Percentiles rank a stretch among this genome's conserved stretches.
These are phyloP conservation scores for Nematostella vectensis DNA, from an alignment of 92 coral and sea anemone species.

Conservation along the genomic window DNA sequence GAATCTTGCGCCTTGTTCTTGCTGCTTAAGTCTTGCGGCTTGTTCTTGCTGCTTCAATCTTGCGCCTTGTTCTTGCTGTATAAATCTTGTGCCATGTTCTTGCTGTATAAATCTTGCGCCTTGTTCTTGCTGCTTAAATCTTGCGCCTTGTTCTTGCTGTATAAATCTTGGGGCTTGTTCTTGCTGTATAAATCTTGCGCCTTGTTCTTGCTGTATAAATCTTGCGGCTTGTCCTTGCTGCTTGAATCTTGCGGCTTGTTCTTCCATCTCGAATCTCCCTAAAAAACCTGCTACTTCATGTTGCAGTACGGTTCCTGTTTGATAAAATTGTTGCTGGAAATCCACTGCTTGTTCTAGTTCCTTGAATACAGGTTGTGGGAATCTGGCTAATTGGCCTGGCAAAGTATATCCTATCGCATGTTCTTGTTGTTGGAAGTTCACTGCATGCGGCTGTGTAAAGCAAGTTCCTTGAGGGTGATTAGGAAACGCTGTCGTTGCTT, in stretches of 20 bases:
- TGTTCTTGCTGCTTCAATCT: slow-evolving; percentile 6
- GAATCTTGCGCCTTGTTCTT: slow-evolving; percentile 27
- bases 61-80: slow-evolving; percentile 5
- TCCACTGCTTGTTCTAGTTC: background rate
- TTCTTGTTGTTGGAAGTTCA: too few species aligned
- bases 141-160: slow-evolving; percentile 18
- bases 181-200: background rate
- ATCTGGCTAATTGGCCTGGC: too few species aligned
- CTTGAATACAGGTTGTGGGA: too few species aligned
- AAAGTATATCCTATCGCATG: too few species aligned
- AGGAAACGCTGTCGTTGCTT: too few species aligned
- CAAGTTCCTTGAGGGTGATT: too few species aligned
- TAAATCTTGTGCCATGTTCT: background rate
- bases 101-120: background rate
- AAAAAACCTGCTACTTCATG: slow-evolving; percentile 4
- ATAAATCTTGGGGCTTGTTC: slow-evolving; percentile 9
- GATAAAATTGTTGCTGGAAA: background rate
- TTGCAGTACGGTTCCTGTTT: background rate
- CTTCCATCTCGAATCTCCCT: too few species aligned
- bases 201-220: background rate
- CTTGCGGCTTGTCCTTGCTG: background rate
- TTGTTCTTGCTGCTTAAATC: slow-evolving; percentile 4
- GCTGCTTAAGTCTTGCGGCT: slow-evolving; percentile 24
- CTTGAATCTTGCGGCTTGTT: slow-evolving; percentile 25
- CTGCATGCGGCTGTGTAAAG: too few species aligned